Evolutionary conservation across 2,113 vertebrate genomes (phyloP).

Genomic region (Scytalopus superciliaris): DNA sequence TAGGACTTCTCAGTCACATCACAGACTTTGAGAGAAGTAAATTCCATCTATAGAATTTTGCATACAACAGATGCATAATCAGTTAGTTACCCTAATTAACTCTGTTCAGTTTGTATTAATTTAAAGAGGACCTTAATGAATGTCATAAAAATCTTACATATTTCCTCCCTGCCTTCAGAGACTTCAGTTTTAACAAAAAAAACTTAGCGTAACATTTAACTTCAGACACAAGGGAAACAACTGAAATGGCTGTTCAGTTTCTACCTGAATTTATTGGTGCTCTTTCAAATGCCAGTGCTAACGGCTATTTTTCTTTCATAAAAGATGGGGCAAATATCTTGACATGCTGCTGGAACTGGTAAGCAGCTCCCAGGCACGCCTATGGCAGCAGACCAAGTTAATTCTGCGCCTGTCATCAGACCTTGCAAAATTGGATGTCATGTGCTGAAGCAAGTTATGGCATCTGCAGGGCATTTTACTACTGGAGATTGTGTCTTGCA

Average conservation of each 20-base stretch:
- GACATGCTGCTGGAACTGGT: neutral
- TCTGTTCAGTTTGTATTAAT: neutral
- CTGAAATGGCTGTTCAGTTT: neutral
- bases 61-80: neutral
- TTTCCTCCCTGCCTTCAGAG: neutral
- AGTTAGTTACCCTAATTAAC: neutral
- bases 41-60: neutral
- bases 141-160: neutral
- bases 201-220: neutral
- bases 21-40: neutral
- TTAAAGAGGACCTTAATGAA: neutral
- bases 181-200: neutral
- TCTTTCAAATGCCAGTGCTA: neutral
- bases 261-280: slow-evolving; percentile 3
- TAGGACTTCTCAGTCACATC: neutral
- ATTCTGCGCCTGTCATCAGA: neutral
- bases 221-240: neutral
- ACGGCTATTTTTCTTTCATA: neutral
- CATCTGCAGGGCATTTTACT: neutral
- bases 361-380: slow-evolving; percentile 1
- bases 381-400: neutral
- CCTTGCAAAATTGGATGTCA: neutral
- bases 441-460: neutral
- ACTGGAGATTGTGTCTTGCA: neutral
- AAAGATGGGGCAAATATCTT: slow-evolving; percentile 8